A percentile compares a stretch with the other conserved stretches of the same genome.
phyloP scores from a whole-genome alignment of 2,888 invertebrate genomes.

The Schizaphis graminum region DNA sequence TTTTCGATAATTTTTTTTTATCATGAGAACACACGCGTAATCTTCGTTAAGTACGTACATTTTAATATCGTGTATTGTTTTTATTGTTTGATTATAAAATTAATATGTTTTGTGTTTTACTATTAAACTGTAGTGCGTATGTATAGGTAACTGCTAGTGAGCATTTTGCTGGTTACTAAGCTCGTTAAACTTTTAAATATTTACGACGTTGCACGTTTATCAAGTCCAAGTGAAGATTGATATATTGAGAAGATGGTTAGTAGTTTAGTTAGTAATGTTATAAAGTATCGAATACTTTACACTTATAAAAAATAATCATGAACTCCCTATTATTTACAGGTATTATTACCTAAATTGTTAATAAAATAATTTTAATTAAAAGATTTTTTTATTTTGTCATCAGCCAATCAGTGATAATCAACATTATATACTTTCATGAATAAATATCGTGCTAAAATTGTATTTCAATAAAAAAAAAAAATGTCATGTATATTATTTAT shows the following conservation, averaged over 20 bases:
- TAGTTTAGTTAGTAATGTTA: background rate
- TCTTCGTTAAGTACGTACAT: background rate
- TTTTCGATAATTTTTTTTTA: background rate
- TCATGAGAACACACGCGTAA: background rate
- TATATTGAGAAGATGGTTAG: background rate
- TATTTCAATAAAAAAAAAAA: background rate
- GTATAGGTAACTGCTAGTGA: background rate
- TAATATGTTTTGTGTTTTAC: background rate
- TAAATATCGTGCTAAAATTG: background rate
- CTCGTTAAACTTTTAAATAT: background rate
- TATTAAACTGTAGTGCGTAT: background rate
- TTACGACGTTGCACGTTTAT: background rate
- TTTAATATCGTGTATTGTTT: background rate
- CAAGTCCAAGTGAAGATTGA: background rate
- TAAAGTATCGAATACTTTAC: background rate
- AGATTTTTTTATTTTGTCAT: background rate
- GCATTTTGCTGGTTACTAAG: background rate
- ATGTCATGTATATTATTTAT: background rate
- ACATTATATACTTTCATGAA: background rate
- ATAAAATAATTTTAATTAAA: background rate
- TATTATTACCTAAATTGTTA: background rate
- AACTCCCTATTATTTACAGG: background rate
- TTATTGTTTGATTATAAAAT: slow-evolving; percentile 7
- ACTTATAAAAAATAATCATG: background rate
- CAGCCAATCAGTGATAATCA: background rate